These are phyloP conservation scores for Acronicta leporina DNA, from an alignment of 2,888 invertebrate genomes.

Conservation along the genomic window DNA sequence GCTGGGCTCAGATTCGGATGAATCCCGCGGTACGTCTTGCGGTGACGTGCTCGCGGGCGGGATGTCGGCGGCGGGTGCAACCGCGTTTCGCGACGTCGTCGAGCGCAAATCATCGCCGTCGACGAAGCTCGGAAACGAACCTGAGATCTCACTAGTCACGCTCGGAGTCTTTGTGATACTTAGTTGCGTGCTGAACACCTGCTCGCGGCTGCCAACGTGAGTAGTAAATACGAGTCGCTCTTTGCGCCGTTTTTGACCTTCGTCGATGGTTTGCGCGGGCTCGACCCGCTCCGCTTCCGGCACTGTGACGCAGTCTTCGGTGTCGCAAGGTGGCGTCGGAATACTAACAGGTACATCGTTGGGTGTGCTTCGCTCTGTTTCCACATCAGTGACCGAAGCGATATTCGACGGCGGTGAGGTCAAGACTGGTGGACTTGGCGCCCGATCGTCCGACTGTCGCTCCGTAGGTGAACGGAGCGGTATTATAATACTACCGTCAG, in stretches of 20 bases:
- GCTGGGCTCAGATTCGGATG: conserved; percentile 91
- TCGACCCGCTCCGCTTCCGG: conserved; percentile 20
- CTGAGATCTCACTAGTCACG: conserved; percentile 90
- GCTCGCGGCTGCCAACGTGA: conserved; percentile 91
- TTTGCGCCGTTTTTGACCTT: conserved; percentile 63
- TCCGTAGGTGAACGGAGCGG: conserved; percentile 87
- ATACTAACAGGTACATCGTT: background rate
- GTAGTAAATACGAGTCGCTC: conserved; percentile 91
- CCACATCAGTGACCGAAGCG: conserved; percentile 12
- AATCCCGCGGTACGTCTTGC: conserved; percentile 72
- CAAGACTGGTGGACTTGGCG: conserved; percentile 33
- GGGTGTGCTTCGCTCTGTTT: conserved; percentile 5
- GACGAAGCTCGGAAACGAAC: conserved; percentile 78
- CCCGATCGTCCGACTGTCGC: conserved; percentile 52
- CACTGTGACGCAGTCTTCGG: background rate
- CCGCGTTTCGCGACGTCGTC: conserved; percentile 44
- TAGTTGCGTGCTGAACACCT: conserved; percentile 91
- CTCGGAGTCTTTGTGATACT: conserved; percentile 91
- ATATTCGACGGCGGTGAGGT: background rate
- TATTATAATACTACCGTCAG: conserved; percentile 90
- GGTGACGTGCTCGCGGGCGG: conserved; percentile 39
- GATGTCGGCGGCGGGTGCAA: conserved; percentile 45
- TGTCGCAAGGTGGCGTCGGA: background rate
- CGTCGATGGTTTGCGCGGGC: conserved; percentile 30
- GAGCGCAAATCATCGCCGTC: conserved; percentile 89